phyloP scores from a whole-genome alignment of 64 coral and sea anemone genomes.

The Exaiptasia diaphana region DNA sequence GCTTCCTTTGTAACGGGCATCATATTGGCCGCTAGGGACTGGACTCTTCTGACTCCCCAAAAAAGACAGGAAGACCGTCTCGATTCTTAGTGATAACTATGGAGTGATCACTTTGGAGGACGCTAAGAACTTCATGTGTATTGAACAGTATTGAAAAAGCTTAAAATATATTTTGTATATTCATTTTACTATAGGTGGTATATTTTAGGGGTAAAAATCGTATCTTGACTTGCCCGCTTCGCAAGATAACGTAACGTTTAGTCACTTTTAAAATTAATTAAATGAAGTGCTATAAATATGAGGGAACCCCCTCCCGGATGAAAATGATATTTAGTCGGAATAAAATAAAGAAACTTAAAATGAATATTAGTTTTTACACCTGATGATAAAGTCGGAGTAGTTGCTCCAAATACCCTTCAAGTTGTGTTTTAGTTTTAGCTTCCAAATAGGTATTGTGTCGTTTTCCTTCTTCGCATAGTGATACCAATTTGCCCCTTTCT shows the following conservation, averaged over 20 bases:
- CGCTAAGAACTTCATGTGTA: no score
- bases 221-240: background rate
- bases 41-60: no score
- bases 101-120: no score
- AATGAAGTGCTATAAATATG: background rate
- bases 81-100: no score
- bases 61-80: no score
- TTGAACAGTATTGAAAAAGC: no score
- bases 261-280: no score
- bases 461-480: constrained; percentile 47
- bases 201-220: background rate
- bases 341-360: background rate
- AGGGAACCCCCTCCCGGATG: background rate
- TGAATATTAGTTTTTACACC: background rate
- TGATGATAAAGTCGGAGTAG: constrained; percentile 37
- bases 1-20: no score
- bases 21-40: no score
- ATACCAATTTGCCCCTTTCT: constrained; percentile 76
- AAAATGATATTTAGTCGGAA: background rate
- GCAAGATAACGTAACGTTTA: no score
- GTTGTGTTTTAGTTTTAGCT: background rate
- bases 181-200: no score
- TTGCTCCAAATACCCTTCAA: constrained; percentile 8
- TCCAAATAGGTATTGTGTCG: constrained; percentile 43
- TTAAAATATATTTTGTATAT: no score